phyloP scores from a whole-genome alignment of 2,113 vertebrate species.

The Tiliqua scincoides region DNA sequence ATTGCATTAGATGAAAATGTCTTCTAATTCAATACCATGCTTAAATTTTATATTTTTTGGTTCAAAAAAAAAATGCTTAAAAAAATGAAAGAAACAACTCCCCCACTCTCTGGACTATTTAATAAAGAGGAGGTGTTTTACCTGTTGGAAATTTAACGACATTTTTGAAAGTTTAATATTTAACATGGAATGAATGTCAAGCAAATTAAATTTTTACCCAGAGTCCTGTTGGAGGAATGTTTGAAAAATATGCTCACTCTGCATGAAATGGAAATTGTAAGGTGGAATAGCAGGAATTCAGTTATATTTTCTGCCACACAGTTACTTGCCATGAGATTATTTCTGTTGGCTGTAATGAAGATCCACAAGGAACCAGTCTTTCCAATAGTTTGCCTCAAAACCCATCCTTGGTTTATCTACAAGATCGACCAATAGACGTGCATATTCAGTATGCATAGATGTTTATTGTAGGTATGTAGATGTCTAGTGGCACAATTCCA shows the following conservation, averaged over 20 bases:
- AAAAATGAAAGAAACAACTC: not conserved
- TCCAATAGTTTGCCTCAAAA: no score
- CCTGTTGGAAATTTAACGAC: conserved; percentile 32
- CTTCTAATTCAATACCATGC: not conserved
- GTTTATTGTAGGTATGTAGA: no score
- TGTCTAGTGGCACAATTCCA: no score
- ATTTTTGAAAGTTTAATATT: conserved; percentile 54
- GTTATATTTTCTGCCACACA: not conserved
- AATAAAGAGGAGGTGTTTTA: conserved; percentile 23
- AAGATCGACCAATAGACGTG: no score
- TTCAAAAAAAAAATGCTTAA: not conserved
- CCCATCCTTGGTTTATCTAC: no score
- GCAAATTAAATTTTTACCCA: conserved; percentile 36
- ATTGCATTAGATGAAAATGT: not conserved
- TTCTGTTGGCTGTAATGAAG: not conserved
- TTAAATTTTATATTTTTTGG: not conserved
- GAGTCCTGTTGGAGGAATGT: not conserved
- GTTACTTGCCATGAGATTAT: not conserved
- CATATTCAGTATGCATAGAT: no score
- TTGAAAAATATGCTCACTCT: conserved; percentile 38
- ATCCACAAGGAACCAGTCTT: not conserved
- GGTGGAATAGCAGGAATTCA: not conserved
- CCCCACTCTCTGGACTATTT: not conserved
- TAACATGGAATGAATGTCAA: conserved; percentile 32
- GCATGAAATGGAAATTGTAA: conserved; percentile 44